Percentiles rank a stretch among this genome's conserved stretches.
Evolutionary conservation across 2,888 invertebrate species (phyloP).

Genomic region (Siphlonurus alternatus): DNA sequence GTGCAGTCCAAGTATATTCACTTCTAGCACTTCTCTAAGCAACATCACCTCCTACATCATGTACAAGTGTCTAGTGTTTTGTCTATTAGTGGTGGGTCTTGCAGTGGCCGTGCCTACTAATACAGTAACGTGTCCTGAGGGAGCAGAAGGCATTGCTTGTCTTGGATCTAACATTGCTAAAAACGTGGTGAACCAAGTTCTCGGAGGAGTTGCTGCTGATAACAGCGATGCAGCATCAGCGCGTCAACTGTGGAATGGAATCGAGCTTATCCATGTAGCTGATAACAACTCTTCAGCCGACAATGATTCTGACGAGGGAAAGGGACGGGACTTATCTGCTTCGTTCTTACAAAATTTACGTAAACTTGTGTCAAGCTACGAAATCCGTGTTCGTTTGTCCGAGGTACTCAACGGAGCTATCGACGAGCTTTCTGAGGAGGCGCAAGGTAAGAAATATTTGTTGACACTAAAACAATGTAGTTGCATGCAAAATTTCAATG

Average conservation of each 20-base stretch:
- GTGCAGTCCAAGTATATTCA: not conserved
- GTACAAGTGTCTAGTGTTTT: not conserved
- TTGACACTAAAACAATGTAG: too few relatives aligned
- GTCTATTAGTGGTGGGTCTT: not conserved
- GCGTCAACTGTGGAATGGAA: not conserved
- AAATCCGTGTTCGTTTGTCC: not conserved
- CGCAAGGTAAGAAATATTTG: not conserved
- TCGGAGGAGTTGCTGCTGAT: too few relatives aligned
- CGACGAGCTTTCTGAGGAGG: not conserved
- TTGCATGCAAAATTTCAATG: too few relatives aligned
- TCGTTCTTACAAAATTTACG: not conserved
- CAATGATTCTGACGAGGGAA: not conserved
- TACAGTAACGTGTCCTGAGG: not conserved
- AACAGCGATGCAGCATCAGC: not conserved
- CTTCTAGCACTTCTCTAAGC: too few relatives aligned
- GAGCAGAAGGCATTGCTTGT: not conserved
- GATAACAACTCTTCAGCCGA: not conserved
- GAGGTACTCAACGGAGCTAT: not conserved
- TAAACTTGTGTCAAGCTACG: not conserved
- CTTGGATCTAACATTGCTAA: not conserved
- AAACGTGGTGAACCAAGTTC: not conserved
- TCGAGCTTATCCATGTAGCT: not conserved
- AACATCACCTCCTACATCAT: too few relatives aligned
- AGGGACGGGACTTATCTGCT: not conserved
- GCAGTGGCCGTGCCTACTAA: not conserved